phyloP scores from a whole-genome alignment of 2,888 invertebrate genomes.

The Eupithecia exiguata region DNA sequence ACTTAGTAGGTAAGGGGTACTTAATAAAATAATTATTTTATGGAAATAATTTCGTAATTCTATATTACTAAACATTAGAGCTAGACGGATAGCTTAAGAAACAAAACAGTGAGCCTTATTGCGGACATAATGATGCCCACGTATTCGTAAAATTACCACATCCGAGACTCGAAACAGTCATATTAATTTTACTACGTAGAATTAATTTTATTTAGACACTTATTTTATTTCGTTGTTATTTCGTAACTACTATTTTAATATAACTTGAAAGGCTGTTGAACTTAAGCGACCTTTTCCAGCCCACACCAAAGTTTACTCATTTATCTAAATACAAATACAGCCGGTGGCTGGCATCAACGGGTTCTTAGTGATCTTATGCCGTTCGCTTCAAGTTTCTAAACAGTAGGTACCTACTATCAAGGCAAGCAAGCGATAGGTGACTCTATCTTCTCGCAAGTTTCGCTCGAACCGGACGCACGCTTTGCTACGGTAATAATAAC shows the following conservation, averaged over 20 bases:
- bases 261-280: constrained; percentile 29
- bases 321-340: constrained; percentile 42
- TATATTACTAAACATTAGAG: neutral
- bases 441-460: constrained; percentile 67
- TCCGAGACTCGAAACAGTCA: neutral
- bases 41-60: neutral
- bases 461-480: constrained; percentile 74
- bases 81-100: neutral
- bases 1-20: neutral
- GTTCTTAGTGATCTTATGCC: constrained; percentile 62
- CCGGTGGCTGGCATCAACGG: constrained; percentile 67
- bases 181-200: constrained; percentile 7
- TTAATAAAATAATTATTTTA: neutral
- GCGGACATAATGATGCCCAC: constrained; percentile 5
- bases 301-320: constrained; percentile 41
- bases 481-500: constrained; percentile 51
- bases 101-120: constrained; percentile 4
- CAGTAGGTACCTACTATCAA: constrained; percentile 60
- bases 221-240: constrained; percentile 6
- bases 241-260: constrained; percentile 7
- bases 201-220: constrained; percentile 15
- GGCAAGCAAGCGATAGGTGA: constrained; percentile 62
- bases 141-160: constrained; percentile 11
- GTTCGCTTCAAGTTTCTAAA: constrained; percentile 71
- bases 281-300: constrained; percentile 28